Base-by-base conservation (phyloP, 2,797 vertebrate species). In the Carapus acus region DNA sequence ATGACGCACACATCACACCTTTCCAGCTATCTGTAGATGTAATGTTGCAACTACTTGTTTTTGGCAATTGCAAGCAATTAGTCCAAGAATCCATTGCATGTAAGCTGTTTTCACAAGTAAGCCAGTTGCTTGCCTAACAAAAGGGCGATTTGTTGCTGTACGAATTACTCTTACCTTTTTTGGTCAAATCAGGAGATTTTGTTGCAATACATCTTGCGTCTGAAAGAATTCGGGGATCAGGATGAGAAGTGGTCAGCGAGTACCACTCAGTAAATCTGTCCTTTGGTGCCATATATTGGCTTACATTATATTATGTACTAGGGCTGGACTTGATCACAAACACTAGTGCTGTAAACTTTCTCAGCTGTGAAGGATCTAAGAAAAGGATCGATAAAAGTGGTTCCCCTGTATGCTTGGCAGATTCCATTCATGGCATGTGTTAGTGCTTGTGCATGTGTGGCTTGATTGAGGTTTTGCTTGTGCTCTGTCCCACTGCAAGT, bases 401-500 rank as follows among this genome's bases (percentile, higher is more conserved):
- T 74, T 77, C 59, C 50, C 45, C 66, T 78, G 67, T 48, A 4
- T 15, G 12, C 42, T 42, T 4, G 2, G 22, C 1, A 20, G 48
- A 49, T 56, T 50, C 20, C 62, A 27, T 69, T 71, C 60, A 65
- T 17, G 31, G 51, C 21, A 50, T n/a, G 38, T 31, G 54, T n/a
- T 48, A 36, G 34, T 36, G 34, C 34, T 36, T 37, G 70, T 73
- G 42, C 20, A n/a, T 23, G 43, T 67, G 40, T 58, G 67, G 58
- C 50, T 22, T 5, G 54, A 68, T 66, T 70, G 60, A 80, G 74
- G 76, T 69, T 75, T 47, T 52, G 58, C 2, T 37, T 67, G 67
- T 9, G 46, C 44, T 49, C 51, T 4, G 54, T 71, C 70, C 54
- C 55, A 17, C 48, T 53, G 73, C 69, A 68, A 60, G 60, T 81